phyloP scores from a whole-genome alignment of 1,140 invertebrate genomes.

The Manduca sexta region DNA sequence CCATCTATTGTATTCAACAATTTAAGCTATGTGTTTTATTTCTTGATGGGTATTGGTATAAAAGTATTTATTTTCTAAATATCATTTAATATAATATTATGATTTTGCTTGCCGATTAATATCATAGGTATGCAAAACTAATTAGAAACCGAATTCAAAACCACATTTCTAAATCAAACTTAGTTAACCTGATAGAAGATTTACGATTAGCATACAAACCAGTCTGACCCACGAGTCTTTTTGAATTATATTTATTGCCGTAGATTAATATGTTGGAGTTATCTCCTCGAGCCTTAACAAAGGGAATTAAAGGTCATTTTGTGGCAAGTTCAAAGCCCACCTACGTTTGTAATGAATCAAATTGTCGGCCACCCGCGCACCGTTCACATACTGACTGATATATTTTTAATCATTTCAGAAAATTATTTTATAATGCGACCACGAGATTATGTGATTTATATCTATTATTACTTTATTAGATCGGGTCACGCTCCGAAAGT shows the following conservation, averaged over 20 bases:
- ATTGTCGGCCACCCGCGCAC: slow-evolving; percentile 51
- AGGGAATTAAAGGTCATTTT: slow-evolving; percentile 65
- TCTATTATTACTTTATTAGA: slow-evolving; percentile 35
- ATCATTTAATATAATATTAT: too few relatives aligned
- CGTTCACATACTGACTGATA: slow-evolving; percentile 33
- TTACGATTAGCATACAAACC: slow-evolving; percentile 21
- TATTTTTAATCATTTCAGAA: slow-evolving; percentile 35
- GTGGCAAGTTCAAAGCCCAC: slow-evolving; percentile 50
- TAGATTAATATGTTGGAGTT: slow-evolving; percentile 55
- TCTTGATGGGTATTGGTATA: too few relatives aligned
- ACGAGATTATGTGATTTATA: neutral
- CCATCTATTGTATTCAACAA: too few relatives aligned
- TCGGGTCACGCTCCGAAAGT: slow-evolving; percentile 37
- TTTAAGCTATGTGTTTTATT: too few relatives aligned
- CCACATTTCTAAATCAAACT: neutral
- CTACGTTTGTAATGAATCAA: slow-evolving; percentile 53
- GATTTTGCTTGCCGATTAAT: too few relatives aligned
- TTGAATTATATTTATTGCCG: slow-evolving; percentile 40
- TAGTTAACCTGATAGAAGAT: slow-evolving; percentile 21
- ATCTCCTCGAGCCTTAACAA: slow-evolving; percentile 48
- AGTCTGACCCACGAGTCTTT: slow-evolving; percentile 16
- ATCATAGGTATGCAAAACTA: too few relatives aligned
- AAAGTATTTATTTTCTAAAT: too few relatives aligned
- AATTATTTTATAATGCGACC: slow-evolving; percentile 17
- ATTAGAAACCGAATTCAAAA: too few relatives aligned